These are phyloP conservation scores for Drosophila watanabei DNA, from an alignment of 1,140 invertebrate species.

Conservation along the genomic window DNA sequence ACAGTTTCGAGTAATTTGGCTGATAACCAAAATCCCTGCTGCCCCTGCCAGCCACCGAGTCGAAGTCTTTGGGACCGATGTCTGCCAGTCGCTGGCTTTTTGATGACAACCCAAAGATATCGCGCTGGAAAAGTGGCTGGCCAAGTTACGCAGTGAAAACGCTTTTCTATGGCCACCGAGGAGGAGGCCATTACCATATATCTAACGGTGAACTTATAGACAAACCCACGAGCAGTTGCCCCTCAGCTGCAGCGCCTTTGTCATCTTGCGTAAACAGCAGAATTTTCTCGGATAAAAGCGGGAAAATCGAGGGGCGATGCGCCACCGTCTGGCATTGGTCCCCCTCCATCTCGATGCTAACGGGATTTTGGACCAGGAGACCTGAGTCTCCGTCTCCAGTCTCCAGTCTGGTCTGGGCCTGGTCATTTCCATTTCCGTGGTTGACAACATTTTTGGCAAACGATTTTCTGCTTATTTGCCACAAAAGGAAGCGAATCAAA, in stretches of 20 bases:
- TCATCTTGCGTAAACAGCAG: conserved; percentile 75
- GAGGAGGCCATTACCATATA: conserved; percentile 70
- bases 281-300: conserved; percentile 34
- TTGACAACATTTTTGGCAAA: conserved; percentile 80
- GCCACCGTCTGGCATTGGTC: conserved; percentile 18
- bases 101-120: conserved; percentile 76
- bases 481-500: conserved; percentile 58
- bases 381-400: conserved; percentile 12
- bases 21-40: conserved; percentile 59
- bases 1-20: conserved; percentile 69
- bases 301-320: conserved; percentile 19
- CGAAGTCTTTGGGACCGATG: conserved; percentile 8
- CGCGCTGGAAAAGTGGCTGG: conserved; percentile 58
- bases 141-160: conserved; percentile 59
- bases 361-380: conserved; percentile 40
- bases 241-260: conserved; percentile 49
- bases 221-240: conserved; percentile 33
- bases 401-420: conserved; percentile 45
- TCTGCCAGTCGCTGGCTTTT: conserved; percentile 70
- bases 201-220: conserved; percentile 65
- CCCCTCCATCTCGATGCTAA: conserved; percentile 45
- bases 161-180: conserved; percentile 63
- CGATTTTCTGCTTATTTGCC: conserved; percentile 82
- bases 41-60: background rate
- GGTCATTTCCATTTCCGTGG: conserved; percentile 79